Percentiles rank a stretch among this genome's conserved stretches.
phyloP scores from a whole-genome alignment of 2,113 vertebrate species.

The Alethe castanea region DNA sequence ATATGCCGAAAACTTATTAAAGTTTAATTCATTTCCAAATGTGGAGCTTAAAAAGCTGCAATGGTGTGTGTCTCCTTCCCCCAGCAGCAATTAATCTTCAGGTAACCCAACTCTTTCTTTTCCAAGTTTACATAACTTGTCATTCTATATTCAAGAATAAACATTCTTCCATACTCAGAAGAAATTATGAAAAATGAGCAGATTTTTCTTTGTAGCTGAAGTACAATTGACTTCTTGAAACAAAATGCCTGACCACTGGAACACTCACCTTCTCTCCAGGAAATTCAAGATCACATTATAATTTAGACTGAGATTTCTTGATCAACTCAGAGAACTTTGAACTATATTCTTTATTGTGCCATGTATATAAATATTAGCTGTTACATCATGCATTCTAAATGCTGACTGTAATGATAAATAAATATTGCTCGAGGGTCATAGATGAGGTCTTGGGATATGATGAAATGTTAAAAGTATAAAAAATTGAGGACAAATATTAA shows the following conservation, averaged over 20 bases:
- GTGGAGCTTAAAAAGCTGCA: not conserved
- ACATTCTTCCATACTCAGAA: not conserved
- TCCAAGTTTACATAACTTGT: not conserved
- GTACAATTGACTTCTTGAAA: not conserved
- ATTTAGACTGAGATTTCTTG: not conserved
- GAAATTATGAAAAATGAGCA: not conserved
- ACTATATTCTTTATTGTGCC: not conserved
- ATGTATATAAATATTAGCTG: not conserved
- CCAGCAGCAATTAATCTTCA: not conserved
- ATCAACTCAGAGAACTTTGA: not conserved
- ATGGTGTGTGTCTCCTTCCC: not conserved
- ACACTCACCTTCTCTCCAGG: not conserved
- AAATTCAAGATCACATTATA: not conserved
- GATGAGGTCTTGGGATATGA: not conserved
- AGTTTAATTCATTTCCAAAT: not conserved
- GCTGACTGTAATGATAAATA: not conserved
- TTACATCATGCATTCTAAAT: not conserved
- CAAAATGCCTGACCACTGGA: not conserved
- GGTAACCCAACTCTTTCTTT: not conserved
- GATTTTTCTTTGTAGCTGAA: not conserved
- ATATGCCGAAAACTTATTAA: not conserved
- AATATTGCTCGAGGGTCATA: not conserved
- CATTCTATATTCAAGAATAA: not conserved
- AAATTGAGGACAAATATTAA: not conserved
- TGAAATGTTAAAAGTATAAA: not conserved